phyloP scores from a whole-genome alignment of 2,888 invertebrate genomes.

The Euplagia quadripunctaria region DNA sequence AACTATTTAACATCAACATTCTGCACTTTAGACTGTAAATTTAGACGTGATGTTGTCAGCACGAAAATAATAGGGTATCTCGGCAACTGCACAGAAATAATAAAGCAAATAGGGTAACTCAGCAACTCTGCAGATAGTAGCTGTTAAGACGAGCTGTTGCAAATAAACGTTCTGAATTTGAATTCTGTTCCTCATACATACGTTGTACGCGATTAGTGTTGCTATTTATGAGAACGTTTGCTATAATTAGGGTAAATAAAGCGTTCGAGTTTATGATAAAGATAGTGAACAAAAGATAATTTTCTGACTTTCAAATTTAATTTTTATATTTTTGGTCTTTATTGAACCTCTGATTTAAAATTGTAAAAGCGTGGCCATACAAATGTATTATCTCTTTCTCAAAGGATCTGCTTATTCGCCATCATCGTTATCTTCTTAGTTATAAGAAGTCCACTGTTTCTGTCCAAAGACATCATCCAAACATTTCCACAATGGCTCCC shows the following conservation, averaged over 20 bases:
- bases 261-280: neutral
- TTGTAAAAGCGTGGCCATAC: too few relatives aligned
- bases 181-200: conserved; percentile 46
- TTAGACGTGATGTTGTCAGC: conserved; percentile 47
- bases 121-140: conserved; percentile 46
- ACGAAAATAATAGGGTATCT: conserved; percentile 39
- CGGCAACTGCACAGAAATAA: conserved; percentile 7
- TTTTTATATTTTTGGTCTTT: too few relatives aligned
- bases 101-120: conserved; percentile 29
- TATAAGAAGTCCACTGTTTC: too few relatives aligned
- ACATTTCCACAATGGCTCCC: too few relatives aligned
- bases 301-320: too few relatives aligned
- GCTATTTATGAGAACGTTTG: neutral
- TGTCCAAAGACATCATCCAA: too few relatives aligned
- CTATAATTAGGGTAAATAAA: neutral
- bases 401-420: too few relatives aligned
- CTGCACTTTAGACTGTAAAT: conserved; percentile 41
- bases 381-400: too few relatives aligned
- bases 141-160: conserved; percentile 43
- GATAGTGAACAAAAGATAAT: too few relatives aligned
- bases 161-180: conserved; percentile 32
- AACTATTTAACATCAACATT: conserved; percentile 50
- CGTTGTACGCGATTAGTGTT: conserved; percentile 34
- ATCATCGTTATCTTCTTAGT: too few relatives aligned
- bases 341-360: too few relatives aligned